These are phyloP conservation scores for Chaetoderma sp. DNA, from an alignment of 2,888 invertebrate genomes.

Conservation along the genomic window DNA sequence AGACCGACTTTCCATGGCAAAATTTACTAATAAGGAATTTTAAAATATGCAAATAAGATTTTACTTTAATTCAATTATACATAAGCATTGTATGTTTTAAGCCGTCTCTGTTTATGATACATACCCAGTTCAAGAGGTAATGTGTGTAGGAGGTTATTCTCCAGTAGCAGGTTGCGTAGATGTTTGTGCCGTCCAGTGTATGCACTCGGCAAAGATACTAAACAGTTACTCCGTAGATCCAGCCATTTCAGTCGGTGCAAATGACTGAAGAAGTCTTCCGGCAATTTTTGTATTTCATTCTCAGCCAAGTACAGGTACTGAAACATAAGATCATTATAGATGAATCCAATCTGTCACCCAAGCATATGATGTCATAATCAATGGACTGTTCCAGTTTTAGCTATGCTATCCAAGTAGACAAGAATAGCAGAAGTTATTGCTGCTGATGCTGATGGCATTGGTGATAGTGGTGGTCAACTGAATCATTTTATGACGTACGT, in stretches of 20 bases:
- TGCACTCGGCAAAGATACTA: slow-evolving; percentile 58
- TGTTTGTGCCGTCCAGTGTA: slow-evolving; percentile 60
- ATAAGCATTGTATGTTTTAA: not conserved
- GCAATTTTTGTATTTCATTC: slow-evolving; percentile 59
- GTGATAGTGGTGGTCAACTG: no score
- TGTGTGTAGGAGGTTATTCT: slow-evolving; percentile 61
- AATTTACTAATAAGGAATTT: no score
- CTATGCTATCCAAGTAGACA: not conserved
- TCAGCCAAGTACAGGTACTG: slow-evolving; percentile 67
- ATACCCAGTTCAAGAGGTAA: slow-evolving; percentile 66
- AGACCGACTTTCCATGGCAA: no score
- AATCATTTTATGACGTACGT: no score
- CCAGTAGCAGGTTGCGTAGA: slow-evolving; percentile 62
- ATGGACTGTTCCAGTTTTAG: no score
- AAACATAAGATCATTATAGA: slow-evolving; percentile 32
- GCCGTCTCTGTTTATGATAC: slow-evolving; percentile 12
- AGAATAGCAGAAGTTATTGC: no score
- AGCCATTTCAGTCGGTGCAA: slow-evolving; percentile 65
- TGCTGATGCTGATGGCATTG: no score
- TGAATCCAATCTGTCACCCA: no score
- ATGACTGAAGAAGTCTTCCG: slow-evolving; percentile 65
- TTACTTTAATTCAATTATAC: not conserved
- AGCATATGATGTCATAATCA: no score
- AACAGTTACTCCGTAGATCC: slow-evolving; percentile 61
- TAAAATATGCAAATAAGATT: no score